Evolutionary conservation across 2,888 invertebrate species (phyloP), one percentile per base, ranked within the genome.

Genomic region (Cataglyphis rosenhaueri): DNA sequence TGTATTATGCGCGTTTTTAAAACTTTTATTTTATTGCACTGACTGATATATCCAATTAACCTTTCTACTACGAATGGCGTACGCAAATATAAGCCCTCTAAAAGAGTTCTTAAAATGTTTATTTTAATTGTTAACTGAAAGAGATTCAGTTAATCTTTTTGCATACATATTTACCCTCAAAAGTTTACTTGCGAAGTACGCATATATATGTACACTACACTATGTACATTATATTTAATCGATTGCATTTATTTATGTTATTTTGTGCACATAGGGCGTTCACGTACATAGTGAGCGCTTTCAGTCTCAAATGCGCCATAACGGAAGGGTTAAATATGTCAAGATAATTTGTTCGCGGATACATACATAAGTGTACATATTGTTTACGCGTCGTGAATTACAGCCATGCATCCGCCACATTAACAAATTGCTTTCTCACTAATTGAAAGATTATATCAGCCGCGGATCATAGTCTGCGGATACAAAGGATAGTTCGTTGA

Each of bases 401-500:
- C 44, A 55, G 9, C 4, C 59, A 32, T 32, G 32, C 21, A 44
- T 48, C 35, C 9, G 44, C 41, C 61, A 59, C 78, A 78, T 79
- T 79, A 71, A 79, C 78, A 71, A 79, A 79, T 79, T 79, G 78
- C 78, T 71, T 79, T 79, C 70, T 79, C 71, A 25, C 59, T 79
- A 79, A 79, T 79, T 59, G 78, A 79, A 78, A 79, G 78, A 79
- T 79, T 61, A 59, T 25, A 79, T 79, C 71, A 48, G 55, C 55
- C 8, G 41, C 66, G 29, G 71, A 78, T 78, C 59, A 70, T 70
- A 78, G 44, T 44, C 52, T 8, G 41, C 21, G 41, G 44, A 48
- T 71, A 70, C 71, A 79, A 79, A 70, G 78, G 71, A 70, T 59
- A 79, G 78, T 71, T 70, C 59, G 44, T 35, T 25, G 71, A 79